phyloP scores from a whole-genome alignment of 2,888 invertebrate genomes.

The Torymus texanus region DNA sequence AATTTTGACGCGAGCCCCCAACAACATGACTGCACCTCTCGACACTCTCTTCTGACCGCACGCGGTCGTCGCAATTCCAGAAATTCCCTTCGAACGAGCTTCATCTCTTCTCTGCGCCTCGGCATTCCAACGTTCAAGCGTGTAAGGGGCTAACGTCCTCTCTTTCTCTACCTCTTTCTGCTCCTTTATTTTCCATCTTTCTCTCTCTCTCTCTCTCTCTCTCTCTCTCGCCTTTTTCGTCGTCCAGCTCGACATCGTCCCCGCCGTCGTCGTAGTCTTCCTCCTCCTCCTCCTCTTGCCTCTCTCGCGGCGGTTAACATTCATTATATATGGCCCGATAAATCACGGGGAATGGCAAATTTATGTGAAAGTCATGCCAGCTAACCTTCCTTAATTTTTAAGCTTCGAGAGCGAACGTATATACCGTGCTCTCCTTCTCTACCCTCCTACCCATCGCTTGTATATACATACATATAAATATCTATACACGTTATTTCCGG shows the following conservation, averaged over 20 bases:
- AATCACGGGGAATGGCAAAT: constrained; percentile 70
- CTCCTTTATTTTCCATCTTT: constrained; percentile 23
- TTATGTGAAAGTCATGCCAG: constrained; percentile 67
- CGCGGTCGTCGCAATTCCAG: neutral
- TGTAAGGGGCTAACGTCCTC: constrained; percentile 6
- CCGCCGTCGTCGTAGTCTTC: constrained; percentile 20
- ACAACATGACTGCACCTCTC: too few species aligned
- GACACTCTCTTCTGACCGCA: too few species aligned
- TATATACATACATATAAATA: constrained; percentile 5
- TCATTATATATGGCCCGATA: constrained; percentile 66
- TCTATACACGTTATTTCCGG: too few species aligned
- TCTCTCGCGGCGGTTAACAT: constrained; percentile 62
- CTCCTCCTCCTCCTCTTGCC: constrained; percentile 25
- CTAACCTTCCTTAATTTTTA: constrained; percentile 64
- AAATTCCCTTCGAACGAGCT: neutral
- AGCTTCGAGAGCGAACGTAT: constrained; percentile 33
- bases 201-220: constrained; percentile 34
- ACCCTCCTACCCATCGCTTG: neutral
- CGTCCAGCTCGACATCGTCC: neutral
- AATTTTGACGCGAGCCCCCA: too few species aligned
- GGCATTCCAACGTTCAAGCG: too few species aligned
- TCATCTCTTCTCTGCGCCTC: constrained; percentile 13
- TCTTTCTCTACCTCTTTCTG: constrained; percentile 16
- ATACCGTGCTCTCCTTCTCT: constrained; percentile 28
- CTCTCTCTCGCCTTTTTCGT: constrained; percentile 19